Base-by-base conservation (phyloP, 2,888 invertebrate species). In the Osedax fenrisi region DNA sequence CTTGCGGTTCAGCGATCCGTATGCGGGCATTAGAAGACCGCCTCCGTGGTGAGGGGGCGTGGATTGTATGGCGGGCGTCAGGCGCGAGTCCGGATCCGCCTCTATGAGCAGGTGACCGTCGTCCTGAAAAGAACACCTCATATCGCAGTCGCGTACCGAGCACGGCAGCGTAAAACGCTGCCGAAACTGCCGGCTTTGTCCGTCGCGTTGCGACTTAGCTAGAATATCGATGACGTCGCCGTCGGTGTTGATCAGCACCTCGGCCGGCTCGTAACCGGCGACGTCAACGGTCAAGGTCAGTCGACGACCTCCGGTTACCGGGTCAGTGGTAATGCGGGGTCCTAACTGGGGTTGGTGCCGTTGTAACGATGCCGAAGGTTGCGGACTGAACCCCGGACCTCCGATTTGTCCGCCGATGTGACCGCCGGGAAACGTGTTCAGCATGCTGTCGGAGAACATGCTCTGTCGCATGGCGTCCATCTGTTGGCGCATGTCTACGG, bases 201-300 rank as follows among this genome's bases (percentile, higher is more conserved):
- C n/a, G 27, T 27, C 23, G 10, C 26, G 25, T 5, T 22, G 22
- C 26, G 26, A 26, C 26, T 26, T 68, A 26, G 68, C 68, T 24
- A 25, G 26, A 5, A 68, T 26, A 26, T 68, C 68, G 13, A 68
- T 24, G 17, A 13, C 22, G 13, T 68, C 26, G 21, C 68, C 68
- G 26, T 68, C 68, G 13, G 68, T 68, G 27, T 68, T 68, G 68
- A 68, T 68, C 25, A 68, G 68, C 3, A 68, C 26, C 21, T 68
- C 68, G 25, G 13, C 26, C 68, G 68, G 68, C 26, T 22, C 21
- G 26, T 26, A 68, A 26, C 68, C 68, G 68, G n/a, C 5, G 22
- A 68, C 27, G 68, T 68, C 68, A 10, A 68, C 26, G n/a, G 23
- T 24, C 2, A 68, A n/a, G 13, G 25, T 17, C 27, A 68, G 25